Evolutionary conservation across 1,140 invertebrate species (phyloP), one percentile per base, ranked within the genome.

Genomic region (Zophobas morio): DNA sequence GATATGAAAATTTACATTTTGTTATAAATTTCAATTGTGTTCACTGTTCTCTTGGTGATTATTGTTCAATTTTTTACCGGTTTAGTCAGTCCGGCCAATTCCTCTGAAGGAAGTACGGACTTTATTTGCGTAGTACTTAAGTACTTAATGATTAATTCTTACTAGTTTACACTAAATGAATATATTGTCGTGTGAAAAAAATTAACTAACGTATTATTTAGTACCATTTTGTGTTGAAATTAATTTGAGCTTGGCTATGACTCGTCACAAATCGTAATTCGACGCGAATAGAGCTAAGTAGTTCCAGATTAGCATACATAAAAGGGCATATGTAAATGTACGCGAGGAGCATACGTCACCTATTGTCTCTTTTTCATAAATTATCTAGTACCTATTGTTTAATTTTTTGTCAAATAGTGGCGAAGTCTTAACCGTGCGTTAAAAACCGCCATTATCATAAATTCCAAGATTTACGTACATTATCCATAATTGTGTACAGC

Each of bases 301-400:
- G n/a, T 42, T 20, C 33, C 8, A 66, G 39, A 66, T 66, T 66
- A 42, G 60, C 60, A 66, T 66, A 66, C 20, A 40, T 40, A 66
- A 39, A 66, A 66, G 37, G 60, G 60, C 60, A 66, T 66, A 66
- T 66, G 60, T 39, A 66, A 66, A 66, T 66, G 39, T 4, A 66
- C n/a, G 32, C n/a, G 42, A 66, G 42, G 60, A 66, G 60, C 37
- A 66, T 66, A 66, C 33, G 60, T 66, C 60, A 66, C 60, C 60
- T 39, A 66, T 66, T 66, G 60, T 66, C 37, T 42, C 37, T 66
- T 66, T 66, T 66, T 66, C 60, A 66, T 66, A 66, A 66, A 66
- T 66, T 66, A 66, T 42, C 39, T 2, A 66, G 60, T 42, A 66
- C 60, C 60, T 40, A 66, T 66, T 66, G 60, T 66, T 66, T 66